Evolutionary conservation across 2,797 vertebrate genomes (phyloP), one percentile per base, ranked within the genome.

Genomic region (Stomatorhinus walkeri): DNA sequence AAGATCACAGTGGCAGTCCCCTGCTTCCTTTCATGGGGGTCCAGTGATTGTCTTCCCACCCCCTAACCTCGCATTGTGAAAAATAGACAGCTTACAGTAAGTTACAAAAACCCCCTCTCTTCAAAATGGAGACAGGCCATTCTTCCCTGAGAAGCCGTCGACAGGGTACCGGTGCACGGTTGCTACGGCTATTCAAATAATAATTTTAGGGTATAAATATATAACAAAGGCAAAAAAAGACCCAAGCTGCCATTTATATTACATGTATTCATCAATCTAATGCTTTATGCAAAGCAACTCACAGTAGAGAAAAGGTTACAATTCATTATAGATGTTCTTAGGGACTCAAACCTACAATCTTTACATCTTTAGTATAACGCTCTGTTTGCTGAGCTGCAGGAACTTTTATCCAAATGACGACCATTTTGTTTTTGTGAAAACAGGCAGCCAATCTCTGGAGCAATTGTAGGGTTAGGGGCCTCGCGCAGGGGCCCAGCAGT

Each of bases 31-130:
- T 81, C 8, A 83, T 59, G 16, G 10, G n/a, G 16, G 43, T 32
- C 22, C 56, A 46, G 40, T 36, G 40, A 87, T n/a, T 40, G 48
- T 22, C 51, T 19, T 5, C 52, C 48, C 88, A 36, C 49, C 16
- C 68, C 40, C 59, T 4, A 14, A 83, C 40, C 24, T 40, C 54
- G 24, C 28, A 87, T 32, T 49, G 85, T 87, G 68, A 46, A 36
- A 87, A 28, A 22, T 9, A 40, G 54, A 51, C 59, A 54, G 19
- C 56, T 89, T 72, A 72, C 64, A 10, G 64, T 72, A 36, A 36
- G 32, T 87, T 88, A 87, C 24, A 76, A 86, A 88, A 83, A 61
- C 46, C 72, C 51, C 83, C 64, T 64, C 56, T 87, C 76, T 59
- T 72, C 28, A 28, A 88, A 32, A 43, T 83, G 28, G 8, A 81